phyloP scores from a whole-genome alignment of 2,888 invertebrate species.

The Drosophila quasianomalipes region DNA sequence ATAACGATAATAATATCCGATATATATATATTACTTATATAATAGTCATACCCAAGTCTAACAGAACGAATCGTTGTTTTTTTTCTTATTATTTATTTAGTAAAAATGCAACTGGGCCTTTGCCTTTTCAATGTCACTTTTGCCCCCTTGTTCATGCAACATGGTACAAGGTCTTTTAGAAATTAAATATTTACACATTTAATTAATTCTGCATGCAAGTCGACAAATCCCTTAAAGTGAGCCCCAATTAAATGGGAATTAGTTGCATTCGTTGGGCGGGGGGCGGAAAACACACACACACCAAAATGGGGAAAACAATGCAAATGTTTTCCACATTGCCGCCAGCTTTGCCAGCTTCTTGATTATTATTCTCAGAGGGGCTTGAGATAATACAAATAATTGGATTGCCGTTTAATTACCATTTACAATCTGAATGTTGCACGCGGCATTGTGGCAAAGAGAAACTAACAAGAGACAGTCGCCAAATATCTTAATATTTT shows the following conservation, averaged over 20 bases:
- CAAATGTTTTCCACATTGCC: constrained; percentile 32
- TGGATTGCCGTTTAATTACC: constrained; percentile 42
- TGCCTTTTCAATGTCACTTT: constrained; percentile 9
- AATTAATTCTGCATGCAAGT: constrained; percentile 45
- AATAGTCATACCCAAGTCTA: neutral
- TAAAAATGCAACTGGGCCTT: neutral
- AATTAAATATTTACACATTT: constrained; percentile 44
- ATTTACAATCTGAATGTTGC: constrained; percentile 9
- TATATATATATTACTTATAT: neutral
- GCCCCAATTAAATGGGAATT: constrained; percentile 69
- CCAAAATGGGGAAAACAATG: constrained; percentile 34
- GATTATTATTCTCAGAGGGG: constrained; percentile 31
- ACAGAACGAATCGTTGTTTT: neutral
- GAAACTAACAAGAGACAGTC: neutral
- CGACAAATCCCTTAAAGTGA: constrained; percentile 46
- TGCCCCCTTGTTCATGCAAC: constrained; percentile 2
- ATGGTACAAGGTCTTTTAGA: constrained; percentile 20
- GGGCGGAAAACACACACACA: neutral
- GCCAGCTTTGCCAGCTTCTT: constrained; percentile 38
- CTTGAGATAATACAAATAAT: constrained; percentile 35
- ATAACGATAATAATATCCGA: constrained; percentile 11
- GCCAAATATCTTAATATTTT: neutral
- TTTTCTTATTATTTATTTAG: neutral
- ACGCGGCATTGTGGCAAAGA: neutral
- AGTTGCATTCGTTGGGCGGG: constrained; percentile 31